Evolutionary conservation across 2,888 invertebrate genomes (phyloP).

Genomic region (Ornithoptera priamus): DNA sequence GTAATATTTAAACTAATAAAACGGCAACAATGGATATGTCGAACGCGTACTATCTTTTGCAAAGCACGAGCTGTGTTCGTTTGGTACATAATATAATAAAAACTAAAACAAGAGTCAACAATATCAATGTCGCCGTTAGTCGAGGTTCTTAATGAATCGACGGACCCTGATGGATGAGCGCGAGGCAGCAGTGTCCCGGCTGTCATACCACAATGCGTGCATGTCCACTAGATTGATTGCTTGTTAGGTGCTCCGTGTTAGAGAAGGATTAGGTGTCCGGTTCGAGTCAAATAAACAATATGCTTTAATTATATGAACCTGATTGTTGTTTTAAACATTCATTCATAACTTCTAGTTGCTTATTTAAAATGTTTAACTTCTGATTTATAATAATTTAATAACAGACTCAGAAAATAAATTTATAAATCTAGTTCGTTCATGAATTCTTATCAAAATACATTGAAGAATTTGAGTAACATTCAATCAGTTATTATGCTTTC

Average conservation of each 20-base stretch:
- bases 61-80: background rate
- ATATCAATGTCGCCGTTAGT: conserved; percentile 4
- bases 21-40: background rate
- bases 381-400: no score
- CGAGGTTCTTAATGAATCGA: conserved; percentile 30
- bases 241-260: conserved; percentile 21
- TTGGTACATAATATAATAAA: conserved; percentile 4
- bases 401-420: no score
- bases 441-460: no score
- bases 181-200: conserved; percentile 39
- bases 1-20: background rate
- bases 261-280: conserved; percentile 9
- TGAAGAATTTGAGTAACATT: no score
- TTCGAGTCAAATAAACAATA: conserved; percentile 15
- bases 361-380: background rate
- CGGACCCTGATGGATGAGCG: conserved; percentile 41
- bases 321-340: conserved; percentile 13
- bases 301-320: conserved; percentile 10
- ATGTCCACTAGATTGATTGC: conserved; percentile 48
- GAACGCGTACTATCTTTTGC: background rate
- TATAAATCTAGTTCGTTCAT: no score
- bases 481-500: no score
- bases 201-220: conserved; percentile 45
- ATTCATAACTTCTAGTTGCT: background rate
- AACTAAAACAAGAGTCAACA: conserved; percentile 10